Conservation (phyloP, 2,797 vertebrate species). For the Lacerta agilis region DNA sequence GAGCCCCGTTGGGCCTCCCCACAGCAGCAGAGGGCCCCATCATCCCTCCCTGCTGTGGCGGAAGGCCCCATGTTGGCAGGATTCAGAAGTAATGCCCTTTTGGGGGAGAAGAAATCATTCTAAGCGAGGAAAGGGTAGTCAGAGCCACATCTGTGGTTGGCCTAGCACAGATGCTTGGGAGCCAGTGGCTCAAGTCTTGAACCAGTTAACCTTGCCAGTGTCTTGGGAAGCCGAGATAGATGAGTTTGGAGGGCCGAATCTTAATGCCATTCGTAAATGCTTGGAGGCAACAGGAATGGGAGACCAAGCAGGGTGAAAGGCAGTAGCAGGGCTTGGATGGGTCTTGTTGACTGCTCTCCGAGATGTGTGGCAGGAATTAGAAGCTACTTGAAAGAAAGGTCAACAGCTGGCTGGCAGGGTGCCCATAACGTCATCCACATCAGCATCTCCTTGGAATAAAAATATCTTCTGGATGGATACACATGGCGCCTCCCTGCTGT, state of each 20-base stretch:
- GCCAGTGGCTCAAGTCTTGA: background rate
- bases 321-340: background rate
- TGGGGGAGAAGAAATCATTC: background rate
- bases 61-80: no score
- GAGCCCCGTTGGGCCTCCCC: no score
- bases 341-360: background rate
- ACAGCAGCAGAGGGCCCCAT: no score
- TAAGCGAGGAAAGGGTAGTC: no score
- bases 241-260: background rate
- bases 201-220: background rate
- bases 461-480: no score
- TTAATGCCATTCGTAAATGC: background rate
- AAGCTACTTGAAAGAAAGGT: background rate
- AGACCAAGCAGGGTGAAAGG: background rate
- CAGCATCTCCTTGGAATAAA: no score
- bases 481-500: no score
- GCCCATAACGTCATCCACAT: no score
- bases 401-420: background rate
- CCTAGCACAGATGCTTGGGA: background rate
- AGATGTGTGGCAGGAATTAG: background rate
- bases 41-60: no score
- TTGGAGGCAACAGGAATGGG: background rate
- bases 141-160: background rate
- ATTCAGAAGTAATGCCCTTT: background rate
- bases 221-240: background rate